Conservation (phyloP, 2,888 invertebrate species). For the Trissolcus brochymenae region DNA sequence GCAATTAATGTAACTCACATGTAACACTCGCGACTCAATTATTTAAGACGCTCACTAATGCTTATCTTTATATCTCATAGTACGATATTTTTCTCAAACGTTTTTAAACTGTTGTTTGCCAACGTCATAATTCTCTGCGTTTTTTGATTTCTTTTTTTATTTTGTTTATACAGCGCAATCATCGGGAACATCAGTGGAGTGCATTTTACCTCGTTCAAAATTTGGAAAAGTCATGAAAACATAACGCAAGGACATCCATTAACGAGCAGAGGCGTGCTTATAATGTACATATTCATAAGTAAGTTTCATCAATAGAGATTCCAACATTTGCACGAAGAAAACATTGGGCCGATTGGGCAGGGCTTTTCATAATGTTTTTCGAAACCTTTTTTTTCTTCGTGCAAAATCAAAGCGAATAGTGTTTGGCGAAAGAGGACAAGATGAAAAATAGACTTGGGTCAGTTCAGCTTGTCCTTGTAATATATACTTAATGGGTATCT, state of each 20-base stretch:
- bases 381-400: conserved; percentile 27
- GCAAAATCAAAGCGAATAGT: conserved; percentile 36
- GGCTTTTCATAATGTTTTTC: neutral
- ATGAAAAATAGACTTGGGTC: conserved; percentile 30
- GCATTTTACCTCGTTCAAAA: conserved; percentile 45
- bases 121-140: conserved; percentile 4
- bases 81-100: neutral
- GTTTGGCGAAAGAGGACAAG: conserved; percentile 40
- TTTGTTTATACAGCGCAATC: conserved; percentile 37
- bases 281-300: conserved; percentile 55
- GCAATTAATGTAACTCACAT: conserved; percentile 48
- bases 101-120: conserved; percentile 2
- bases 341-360: neutral
- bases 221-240: conserved; percentile 49
- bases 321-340: conserved; percentile 36
- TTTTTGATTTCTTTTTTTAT: conserved; percentile 13
- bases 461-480: conserved; percentile 43
- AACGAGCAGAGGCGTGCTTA: conserved; percentile 67
- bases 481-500: conserved; percentile 5
- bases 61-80: conserved; percentile 15
- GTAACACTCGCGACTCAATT: conserved; percentile 36
- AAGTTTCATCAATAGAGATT: conserved; percentile 41
- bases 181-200: conserved; percentile 49
- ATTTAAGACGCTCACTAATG: conserved; percentile 42
- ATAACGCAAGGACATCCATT: conserved; percentile 60